Base-by-base conservation (phyloP, 2,888 invertebrate genomes). In the Amphipoea lucens region DNA sequence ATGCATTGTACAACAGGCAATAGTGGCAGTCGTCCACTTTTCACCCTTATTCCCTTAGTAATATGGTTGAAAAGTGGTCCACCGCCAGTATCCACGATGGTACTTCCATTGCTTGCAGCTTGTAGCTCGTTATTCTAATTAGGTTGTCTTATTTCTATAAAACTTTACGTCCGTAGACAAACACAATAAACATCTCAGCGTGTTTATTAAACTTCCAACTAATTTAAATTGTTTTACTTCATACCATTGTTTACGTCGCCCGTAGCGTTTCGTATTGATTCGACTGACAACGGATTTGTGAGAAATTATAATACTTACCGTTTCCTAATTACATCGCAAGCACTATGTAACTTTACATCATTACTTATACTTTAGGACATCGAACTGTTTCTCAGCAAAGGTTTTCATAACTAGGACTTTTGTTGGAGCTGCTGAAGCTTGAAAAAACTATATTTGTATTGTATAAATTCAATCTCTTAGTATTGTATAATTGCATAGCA, bases 251-350 rank as follows among this genome's bases (percentile, higher is more conserved):
- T 76, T 76, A 62, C 60, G 62, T 40, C 36, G 60, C 73, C 73
- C 73, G 60, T 72, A 48, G 62, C 36, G 72, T 75, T 75, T 76
- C 36, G 48, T 72, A 72, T 71, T 60, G 75, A 72, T 73, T 76
- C n/a, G 4, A 17, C n/a, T 36, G 48, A 72, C 20, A 54, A 20
- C 20, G 71, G 71, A 42, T 57, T 71, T 42, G 23, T 17, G 48
- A 42, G 17, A 68, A 29, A 68, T 29, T 20, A 17, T 14, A 51
- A 17, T 51, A 51, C n/a, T n/a, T n/a, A n/a, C 1, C 4, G 17
- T 14, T 51, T 17, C 14, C 17, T 5, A 51, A 5, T 1, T 51
- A 51, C 17, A 17, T 17, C 14, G 48, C 48, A 51, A 51, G 14
- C 14, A 48, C 45, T 45, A 45, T 45, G 45, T 48, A 48, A 48